Conservation (phyloP, 2,888 invertebrate genomes). For the Scaptomyza parva region DNA sequence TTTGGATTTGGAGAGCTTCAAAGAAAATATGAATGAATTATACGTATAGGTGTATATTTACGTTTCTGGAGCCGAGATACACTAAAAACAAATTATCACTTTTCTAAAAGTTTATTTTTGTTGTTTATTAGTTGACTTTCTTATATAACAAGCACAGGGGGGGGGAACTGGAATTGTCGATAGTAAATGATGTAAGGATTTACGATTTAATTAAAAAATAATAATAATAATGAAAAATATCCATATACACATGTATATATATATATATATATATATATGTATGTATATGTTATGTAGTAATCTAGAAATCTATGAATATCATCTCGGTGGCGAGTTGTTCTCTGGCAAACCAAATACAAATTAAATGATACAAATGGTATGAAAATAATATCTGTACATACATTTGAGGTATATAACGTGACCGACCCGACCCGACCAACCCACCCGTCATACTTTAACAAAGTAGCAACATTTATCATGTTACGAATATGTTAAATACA, state of each 20-base stretch:
- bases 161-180: conserved; percentile 66
- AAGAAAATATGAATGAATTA: conserved; percentile 5
- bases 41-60: conserved; percentile 14
- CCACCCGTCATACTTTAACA: conserved; percentile 42
- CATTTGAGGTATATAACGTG: conserved; percentile 69
- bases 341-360: conserved; percentile 50
- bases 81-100: conserved; percentile 67
- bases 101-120: conserved; percentile 77
- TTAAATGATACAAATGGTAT: conserved; percentile 14
- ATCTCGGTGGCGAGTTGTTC: conserved; percentile 79
- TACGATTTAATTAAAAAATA: conserved; percentile 52
- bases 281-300: conserved; percentile 35
- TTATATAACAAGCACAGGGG: conserved; percentile 78
- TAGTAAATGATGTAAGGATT: conserved; percentile 53
- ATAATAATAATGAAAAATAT: conserved; percentile 24
- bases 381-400: conserved; percentile 69
- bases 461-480: conserved; percentile 40
- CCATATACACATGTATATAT: conserved; percentile 19
- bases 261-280: conserved; percentile 9
- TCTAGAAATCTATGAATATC: conserved; percentile 71
- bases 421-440: too few relatives aligned
- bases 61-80: conserved; percentile 32
- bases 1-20: conserved; percentile 29
- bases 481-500: conserved; percentile 20
- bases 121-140: conserved; percentile 56